Evolutionary conservation across 1,140 invertebrate genomes (phyloP), one percentile per base, ranked within the genome.

Genomic region (Bicyclus anynana): DNA sequence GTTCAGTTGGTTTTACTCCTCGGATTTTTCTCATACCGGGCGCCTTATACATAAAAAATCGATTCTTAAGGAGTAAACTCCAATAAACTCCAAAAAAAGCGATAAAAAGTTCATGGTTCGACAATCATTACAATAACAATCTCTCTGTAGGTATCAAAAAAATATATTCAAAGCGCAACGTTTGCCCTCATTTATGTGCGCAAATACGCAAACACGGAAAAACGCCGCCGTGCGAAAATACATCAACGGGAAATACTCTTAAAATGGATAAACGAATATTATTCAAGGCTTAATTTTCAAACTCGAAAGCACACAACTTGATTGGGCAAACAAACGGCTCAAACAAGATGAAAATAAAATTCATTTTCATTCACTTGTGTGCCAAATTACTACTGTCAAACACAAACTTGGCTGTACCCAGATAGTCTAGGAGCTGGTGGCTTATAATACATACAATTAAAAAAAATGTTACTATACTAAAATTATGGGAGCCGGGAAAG

Each of bases 311-410:
- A 40, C 13, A 40, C 37, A 40, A 18, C 37, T 12, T 40, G 37
- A 40, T 40, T 40, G 37, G 14, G 14, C 14, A 40, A 40, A 40
- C 37, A 40, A 40, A 40, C 10, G 29, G 16, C 5, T 2, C 37
- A 40, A 40, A 40, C 17, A 40, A 18, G 37, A 40, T 40, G n/a
- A 17, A 40, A 40, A 40, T 40, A 17, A 40, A 40, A 40, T 40
- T 33, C 29, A 33, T 33, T 33, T 33, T 33, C 9, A 33, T 12
- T 40, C 37, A 40, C 37, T 40, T 40, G 37, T 17, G 17, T 40
- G 10, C 6, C 14, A 40, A 40, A 40, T 17, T 40, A 16, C 17
- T 40, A 2, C 6, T 14, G 17, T 40, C 37, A 40, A 40, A 40
- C 10, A 40, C 37, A 40, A 40, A 40, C 37, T 16, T 14, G 37